phyloP scores from a whole-genome alignment of 2,888 invertebrate species.

The Rhogogaster chlorosoma region DNA sequence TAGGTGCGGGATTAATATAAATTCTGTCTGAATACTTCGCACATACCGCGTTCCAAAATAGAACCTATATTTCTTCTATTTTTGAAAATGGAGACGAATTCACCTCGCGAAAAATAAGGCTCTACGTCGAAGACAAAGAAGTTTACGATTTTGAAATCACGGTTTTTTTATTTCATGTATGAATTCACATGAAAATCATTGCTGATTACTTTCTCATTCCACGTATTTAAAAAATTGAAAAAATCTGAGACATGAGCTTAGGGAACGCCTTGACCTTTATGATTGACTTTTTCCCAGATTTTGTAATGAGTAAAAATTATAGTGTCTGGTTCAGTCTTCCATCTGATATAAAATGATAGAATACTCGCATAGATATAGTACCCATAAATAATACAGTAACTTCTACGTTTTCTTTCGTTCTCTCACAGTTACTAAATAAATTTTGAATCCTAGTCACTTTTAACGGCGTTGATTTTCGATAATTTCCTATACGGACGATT shows the following conservation, averaged over 20 bases:
- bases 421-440: neutral
- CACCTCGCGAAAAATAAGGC: neutral
- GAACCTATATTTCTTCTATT: neutral
- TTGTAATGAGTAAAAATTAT: neutral
- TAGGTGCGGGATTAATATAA: neutral
- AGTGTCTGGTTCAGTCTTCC: neutral
- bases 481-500: neutral
- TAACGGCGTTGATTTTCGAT: neutral
- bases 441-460: slow-evolving; percentile 38
- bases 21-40: neutral
- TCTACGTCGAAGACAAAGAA: neutral
- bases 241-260: neutral
- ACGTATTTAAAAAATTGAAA: neutral
- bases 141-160: neutral
- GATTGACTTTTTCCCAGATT: neutral
- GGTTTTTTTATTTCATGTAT: neutral
- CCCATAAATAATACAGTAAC: neutral
- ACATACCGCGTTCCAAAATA: neutral
- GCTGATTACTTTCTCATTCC: neutral
- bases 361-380: neutral
- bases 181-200: neutral
- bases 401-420: neutral
- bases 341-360: neutral
- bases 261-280: neutral
- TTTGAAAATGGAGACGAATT: neutral